Conservation (phyloP, 2,797 vertebrate genomes). For the Emydoidea blandingii region DNA sequence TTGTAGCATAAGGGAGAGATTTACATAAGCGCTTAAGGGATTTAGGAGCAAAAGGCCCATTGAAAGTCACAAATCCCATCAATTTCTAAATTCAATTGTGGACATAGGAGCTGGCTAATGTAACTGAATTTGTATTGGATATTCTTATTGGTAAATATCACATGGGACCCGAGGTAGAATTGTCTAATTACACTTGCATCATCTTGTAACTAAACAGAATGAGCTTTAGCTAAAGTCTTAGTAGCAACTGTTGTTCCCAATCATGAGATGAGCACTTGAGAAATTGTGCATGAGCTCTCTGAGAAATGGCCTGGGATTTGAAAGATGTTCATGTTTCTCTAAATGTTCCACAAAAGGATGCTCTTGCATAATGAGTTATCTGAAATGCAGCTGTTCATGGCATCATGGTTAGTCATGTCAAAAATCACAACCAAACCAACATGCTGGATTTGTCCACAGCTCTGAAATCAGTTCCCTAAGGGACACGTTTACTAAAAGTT, state of each 20-base stretch:
- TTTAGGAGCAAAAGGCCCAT: background rate
- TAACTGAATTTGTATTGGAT: background rate
- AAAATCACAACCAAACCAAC: background rate
- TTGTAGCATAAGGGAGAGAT: background rate
- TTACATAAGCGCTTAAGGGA: background rate
- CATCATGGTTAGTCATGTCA: background rate
- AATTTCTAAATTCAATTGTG: background rate
- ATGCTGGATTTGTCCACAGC: background rate
- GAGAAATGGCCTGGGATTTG: background rate
- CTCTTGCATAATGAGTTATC: background rate
- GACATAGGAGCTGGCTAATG: background rate
- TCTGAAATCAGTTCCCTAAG: background rate
- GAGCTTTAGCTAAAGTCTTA: background rate
- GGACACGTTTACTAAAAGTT: background rate
- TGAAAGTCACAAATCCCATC: background rate
- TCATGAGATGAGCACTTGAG: background rate
- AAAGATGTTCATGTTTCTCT: background rate
- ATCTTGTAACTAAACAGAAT: background rate
- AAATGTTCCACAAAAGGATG: background rate
- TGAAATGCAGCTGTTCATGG: background rate
- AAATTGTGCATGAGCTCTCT: background rate
- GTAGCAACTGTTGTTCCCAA: background rate
- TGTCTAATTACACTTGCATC: background rate
- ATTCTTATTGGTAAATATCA: background rate
- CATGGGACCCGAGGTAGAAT: background rate